Conservation (phyloP, 1,140 invertebrate species). For the Lepidurus apus region DNA sequence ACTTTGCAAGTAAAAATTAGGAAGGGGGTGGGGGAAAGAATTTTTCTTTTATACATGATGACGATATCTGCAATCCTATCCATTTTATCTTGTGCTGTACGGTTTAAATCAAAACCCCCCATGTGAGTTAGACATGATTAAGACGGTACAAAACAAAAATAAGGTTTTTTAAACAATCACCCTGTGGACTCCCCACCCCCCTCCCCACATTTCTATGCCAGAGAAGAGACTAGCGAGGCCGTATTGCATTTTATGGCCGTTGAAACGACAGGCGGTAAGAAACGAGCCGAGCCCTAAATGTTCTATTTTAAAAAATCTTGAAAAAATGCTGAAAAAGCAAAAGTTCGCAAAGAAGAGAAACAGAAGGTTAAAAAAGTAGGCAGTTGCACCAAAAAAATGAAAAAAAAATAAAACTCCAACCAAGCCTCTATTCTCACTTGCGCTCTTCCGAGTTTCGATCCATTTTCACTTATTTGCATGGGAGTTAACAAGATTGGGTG, state of each 20-base stretch:
- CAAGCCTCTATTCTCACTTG: not conserved
- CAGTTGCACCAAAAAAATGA: not conserved
- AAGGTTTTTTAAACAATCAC: not conserved
- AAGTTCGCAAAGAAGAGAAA: not conserved
- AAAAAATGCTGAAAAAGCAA: not conserved
- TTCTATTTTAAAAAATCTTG: not conserved
- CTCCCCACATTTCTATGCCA: slow-evolving; percentile 9
- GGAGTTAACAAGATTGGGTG: not conserved
- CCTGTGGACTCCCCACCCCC: not conserved
- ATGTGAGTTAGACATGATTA: not conserved
- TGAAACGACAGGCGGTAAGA: not conserved
- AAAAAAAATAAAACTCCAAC: not conserved
- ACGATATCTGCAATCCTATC: not conserved
- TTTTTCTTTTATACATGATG: not conserved
- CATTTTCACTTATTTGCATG: slow-evolving; percentile 22
- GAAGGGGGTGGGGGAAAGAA: not conserved
- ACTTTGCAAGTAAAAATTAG: slow-evolving; percentile 5
- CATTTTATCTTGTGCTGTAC: not conserved
- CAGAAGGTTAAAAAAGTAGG: not conserved
- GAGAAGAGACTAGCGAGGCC: slow-evolving; percentile 8
- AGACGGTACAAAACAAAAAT: not conserved
- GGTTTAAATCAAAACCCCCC: not conserved
- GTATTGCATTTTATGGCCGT: not conserved
- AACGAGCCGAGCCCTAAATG: not conserved
- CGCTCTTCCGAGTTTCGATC: not conserved